These are phyloP conservation scores for Gadus chalcogrammus DNA, from an alignment of 2,113 vertebrate genomes.

Conservation along the genomic window DNA sequence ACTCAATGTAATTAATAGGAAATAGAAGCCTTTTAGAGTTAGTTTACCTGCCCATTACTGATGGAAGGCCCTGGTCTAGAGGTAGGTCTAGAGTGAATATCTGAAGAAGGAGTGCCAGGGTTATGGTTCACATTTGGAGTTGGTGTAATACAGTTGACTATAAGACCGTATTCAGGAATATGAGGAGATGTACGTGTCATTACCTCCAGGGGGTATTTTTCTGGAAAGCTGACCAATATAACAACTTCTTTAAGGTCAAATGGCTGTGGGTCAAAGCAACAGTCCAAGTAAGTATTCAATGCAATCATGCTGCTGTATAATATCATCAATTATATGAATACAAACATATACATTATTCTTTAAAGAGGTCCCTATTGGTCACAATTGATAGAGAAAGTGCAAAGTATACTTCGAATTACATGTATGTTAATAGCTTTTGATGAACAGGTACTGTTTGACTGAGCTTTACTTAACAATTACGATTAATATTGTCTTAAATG, in stretches of 20 bases:
- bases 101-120: constrained; percentile 38
- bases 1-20: not conserved
- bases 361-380: too few relatives aligned
- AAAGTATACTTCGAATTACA: too few relatives aligned
- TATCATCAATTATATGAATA: too few relatives aligned
- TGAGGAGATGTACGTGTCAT: constrained; percentile 13
- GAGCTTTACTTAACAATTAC: too few relatives aligned
- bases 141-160: not conserved
- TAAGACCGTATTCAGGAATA: not conserved
- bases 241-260: constrained; percentile 78
- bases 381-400: too few relatives aligned
- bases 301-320: too few relatives aligned
- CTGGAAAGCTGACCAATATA: constrained; percentile 80
- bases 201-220: constrained; percentile 76
- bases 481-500: too few relatives aligned
- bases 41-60: constrained; percentile 73
- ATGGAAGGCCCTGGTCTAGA: constrained; percentile 73
- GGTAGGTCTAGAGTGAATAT: constrained; percentile 76
- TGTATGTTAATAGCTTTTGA: too few relatives aligned
- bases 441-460: too few relatives aligned
- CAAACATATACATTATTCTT: too few relatives aligned
- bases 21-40: not conserved
- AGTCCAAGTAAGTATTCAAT: constrained; percentile 8
- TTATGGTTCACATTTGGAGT: not conserved
- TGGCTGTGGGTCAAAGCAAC: constrained; percentile 61